Base-by-base conservation (phyloP, 2,797 vertebrate genomes). In the Taeniopygia guttata region DNA sequence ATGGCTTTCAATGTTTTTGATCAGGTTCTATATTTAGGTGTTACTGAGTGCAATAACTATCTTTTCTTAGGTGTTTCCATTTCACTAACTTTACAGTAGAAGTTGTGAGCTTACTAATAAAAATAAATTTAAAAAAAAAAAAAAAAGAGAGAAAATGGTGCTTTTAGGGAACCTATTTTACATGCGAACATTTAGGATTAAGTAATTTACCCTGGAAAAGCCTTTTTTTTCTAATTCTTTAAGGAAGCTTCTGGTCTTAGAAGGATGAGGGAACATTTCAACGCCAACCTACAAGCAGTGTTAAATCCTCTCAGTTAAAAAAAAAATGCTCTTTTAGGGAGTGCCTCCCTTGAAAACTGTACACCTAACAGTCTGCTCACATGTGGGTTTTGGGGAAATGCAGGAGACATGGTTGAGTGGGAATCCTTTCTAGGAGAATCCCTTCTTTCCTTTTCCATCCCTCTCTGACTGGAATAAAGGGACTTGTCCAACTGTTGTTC, bases 321-420 rank as follows among this genome's bases (percentile, higher is more conserved):
- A 38, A 42, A 66, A 36, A 74, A 13, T 7, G 10, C 3, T 62
- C 20, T 52, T 67, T 55, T 59, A 55, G 21, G 13, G 16, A 77
- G 22, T 48, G 45, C 4, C 18, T 58, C 43, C 27, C 27, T 77
- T 36, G 59, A 36, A 78, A 77, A 70, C 7, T 52, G 36, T 51
- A 36, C 10, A 63, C 17, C 27, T 20, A 9, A 52, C 3, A 45
- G 23, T 20, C 23, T 85, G 58, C 30, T 79, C 55, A 49, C 11
- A 17, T 3, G 19, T 46, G 36, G 10, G 8, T 22, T 90, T 40
- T 2, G 7, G 11, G 16, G 4, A 18, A 15, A 69, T 16, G 9
- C 16, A 72, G 15, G 16, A 10, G 8, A 72, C 13, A 38, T 0
- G 66, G 34, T 0, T 78, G 38, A 84, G 49, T 26, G 18, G 7